These are phyloP conservation scores for Paramormyrops kingsleyae DNA, from an alignment of 2,113 vertebrate species.

Conservation along the genomic window DNA sequence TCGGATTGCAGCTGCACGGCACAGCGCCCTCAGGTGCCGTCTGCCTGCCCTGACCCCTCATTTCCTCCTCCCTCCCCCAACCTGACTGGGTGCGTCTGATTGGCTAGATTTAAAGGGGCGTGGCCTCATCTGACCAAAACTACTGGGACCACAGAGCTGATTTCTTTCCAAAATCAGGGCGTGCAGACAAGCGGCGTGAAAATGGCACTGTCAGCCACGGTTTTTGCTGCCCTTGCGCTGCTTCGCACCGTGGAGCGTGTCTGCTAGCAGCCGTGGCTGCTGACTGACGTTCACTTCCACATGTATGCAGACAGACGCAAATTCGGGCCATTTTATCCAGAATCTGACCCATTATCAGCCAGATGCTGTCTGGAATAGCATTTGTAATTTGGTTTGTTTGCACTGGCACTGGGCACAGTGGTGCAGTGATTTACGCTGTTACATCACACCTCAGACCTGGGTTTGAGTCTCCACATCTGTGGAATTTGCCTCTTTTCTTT, in stretches of 20 bases:
- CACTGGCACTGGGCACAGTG: neutral
- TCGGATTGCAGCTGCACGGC: neutral
- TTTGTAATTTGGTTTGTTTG: neutral
- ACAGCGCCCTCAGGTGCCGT: neutral
- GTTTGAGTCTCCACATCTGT: neutral
- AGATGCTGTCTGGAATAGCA: neutral
- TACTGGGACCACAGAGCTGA: neutral
- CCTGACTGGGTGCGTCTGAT: neutral
- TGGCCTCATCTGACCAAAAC: neutral
- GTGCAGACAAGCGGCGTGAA: too few relatives aligned
- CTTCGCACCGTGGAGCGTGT: neutral
- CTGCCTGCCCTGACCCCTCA: conserved; percentile 24
- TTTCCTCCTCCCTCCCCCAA: neutral
- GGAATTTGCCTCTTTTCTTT: neutral
- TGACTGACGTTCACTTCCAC: neutral
- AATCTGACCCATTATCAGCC: neutral
- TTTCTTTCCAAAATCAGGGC: neutral
- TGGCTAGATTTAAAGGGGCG: conserved; percentile 26
- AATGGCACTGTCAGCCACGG: neutral
- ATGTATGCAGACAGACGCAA: neutral
- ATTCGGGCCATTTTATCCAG: neutral
- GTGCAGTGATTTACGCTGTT: neutral
- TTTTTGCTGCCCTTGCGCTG: neutral
- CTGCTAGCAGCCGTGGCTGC: neutral
- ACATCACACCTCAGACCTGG: neutral